Evolutionary conservation across 2,888 invertebrate species (phyloP), one percentile per base, ranked within the genome.

Genomic region (Poecilobothrus nobilitatus): DNA sequence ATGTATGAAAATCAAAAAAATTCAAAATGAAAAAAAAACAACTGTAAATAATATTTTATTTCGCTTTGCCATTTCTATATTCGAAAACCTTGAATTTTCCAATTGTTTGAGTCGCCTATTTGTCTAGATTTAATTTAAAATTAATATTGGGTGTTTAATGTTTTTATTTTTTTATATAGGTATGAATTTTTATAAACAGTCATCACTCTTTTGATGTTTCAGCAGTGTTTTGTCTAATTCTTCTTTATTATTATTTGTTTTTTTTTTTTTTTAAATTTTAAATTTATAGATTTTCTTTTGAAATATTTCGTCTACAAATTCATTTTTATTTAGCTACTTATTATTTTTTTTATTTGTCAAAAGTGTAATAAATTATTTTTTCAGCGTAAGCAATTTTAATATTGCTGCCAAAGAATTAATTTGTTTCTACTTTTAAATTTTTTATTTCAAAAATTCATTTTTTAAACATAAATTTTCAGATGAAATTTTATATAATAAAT

Each of bases 331-430:
- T 53, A 4, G 1, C 18, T 53, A 4, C 18, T 12, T 12, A 53
- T 6, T 37, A 8, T 37, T 37, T 8, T 3, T 27, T 12, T 37
- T 8, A 37, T 7, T 5, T 37, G 8, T 37, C 3, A 44, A 9
- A n/a, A n/a, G n/a, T 9, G 44, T 53, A 53, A 53, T 53, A 53
- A 53, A 53, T 53, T 53, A 53, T 53, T 37, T 53, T 53, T 53
- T 53, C 6, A 53, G 53, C 53, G 53, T 53, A 53, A 53, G 53
- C 53, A 18, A 6, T 12, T 53, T 53, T 53, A 15, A n/a, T 18
- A 6, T 18, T 53, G 53, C 6, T 53, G 53, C 53, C 53, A 53
- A 53, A 12, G 15, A 53, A 53, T 53, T 53, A 53, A 37, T 37
- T 12, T 37, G 8, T 27, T 27, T 27, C 27, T 27, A n/a, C 5